Conservation (phyloP, 1,140 invertebrate species). For the Drosophila pachea region DNA sequence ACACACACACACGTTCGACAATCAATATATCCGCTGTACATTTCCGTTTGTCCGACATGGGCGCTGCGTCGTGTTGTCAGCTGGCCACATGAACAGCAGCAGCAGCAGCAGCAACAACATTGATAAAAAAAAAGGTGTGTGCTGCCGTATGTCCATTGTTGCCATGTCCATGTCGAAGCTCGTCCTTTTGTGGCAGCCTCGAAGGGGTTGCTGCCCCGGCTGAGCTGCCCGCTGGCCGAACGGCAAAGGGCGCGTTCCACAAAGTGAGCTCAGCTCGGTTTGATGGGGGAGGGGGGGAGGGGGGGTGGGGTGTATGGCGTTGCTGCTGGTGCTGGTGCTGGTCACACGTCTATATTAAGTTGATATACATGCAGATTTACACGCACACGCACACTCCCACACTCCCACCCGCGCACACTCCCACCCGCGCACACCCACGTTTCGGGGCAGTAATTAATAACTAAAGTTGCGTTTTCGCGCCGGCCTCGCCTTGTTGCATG, state of each 20-base stretch:
- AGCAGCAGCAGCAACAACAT: too few species aligned
- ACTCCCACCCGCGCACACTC: background rate
- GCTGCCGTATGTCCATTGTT: constrained; percentile 47
- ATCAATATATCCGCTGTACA: constrained; percentile 76
- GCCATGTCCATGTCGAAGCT: constrained; percentile 30
- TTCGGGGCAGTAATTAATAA: constrained; percentile 16
- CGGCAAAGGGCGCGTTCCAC: constrained; percentile 19
- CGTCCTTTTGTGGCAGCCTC: constrained; percentile 23
- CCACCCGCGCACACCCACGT: background rate
- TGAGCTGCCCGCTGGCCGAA: constrained; percentile 5
- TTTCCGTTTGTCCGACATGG: constrained; percentile 59
- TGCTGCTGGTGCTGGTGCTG: constrained; percentile 1
- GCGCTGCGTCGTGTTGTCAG: too few species aligned
- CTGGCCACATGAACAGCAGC: too few species aligned
- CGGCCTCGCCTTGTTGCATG: constrained; percentile 14
- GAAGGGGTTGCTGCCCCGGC: constrained; percentile 27
- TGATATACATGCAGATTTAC: constrained; percentile 18
- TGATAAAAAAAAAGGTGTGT: too few species aligned
- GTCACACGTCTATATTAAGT: constrained; percentile 18
- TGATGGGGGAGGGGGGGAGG: background rate
- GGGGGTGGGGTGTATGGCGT: background rate
- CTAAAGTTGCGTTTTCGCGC: background rate
- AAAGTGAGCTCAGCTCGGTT: background rate
- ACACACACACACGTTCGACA: constrained; percentile 45
- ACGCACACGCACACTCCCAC: background rate